Evolutionary conservation across 2,113 vertebrate species (phyloP), one percentile per base, ranked within the genome.

Genomic region (Pipra filicauda): DNA sequence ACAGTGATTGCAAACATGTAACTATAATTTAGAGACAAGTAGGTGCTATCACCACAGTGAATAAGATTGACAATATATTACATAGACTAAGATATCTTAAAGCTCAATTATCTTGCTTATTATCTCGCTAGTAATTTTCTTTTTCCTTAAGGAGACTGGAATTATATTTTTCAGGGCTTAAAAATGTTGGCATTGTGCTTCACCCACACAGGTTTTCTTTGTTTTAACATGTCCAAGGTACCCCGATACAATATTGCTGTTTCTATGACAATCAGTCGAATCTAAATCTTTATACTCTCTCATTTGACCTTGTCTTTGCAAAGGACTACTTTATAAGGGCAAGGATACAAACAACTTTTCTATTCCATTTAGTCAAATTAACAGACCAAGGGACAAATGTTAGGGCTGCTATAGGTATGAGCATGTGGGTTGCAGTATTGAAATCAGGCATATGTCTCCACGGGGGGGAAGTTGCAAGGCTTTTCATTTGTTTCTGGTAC

Each of bases 81-180:
- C 37, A 71, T 11, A 57, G 70, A 33, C 69, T 64, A 61, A 55
- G 37, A 41, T 61, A 31, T 2, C 24, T 70, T 55, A 76, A 85
- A 94, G 65, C 81, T 78, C 87, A 80, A 31, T 94, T 91, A 58
- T 19, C 81, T 94, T 89, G 17, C 17, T 94, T 84, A 71, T 73
- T 79, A 46, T 15, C 39, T 88, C 26, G 67, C 19, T 27, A 67
- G 51, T 39, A 21, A 16, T 58, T 83, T 35, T 54, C 20, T 41
- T 58, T 43, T 69, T 24, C 23, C 39, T 33, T 31, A 8, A 49
- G 66, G 77, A 86, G 67, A 5, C 17, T 74, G 33, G 54, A 81
- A 64, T 93, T 92, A 23, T 59, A 27, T 80, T 91, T 84, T 37
- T 85, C 86, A 85, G 52, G 24, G 33, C n/a, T 96, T 89, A 43